These are phyloP conservation scores for Heliconius aoede DNA, from an alignment of 2,888 invertebrate species.

Conservation along the genomic window DNA sequence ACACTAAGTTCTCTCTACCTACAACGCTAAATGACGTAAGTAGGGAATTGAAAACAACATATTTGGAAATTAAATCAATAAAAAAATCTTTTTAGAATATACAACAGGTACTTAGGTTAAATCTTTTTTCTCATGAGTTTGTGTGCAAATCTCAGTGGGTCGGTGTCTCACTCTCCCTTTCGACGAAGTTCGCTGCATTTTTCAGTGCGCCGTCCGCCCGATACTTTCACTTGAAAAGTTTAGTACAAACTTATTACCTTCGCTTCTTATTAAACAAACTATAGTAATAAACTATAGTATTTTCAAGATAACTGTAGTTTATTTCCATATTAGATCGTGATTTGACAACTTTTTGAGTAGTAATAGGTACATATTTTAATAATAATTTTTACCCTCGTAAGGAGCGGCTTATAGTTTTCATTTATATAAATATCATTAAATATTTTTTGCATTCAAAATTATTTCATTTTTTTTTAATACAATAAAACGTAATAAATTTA, in stretches of 20 bases:
- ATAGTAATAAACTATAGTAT: conserved; percentile 3
- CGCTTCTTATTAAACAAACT: conserved; percentile 29
- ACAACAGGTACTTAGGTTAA: background rate
- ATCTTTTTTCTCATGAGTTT: conserved; percentile 36
- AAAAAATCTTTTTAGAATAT: background rate
- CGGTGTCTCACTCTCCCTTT: conserved; percentile 66
- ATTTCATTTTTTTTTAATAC: too few relatives aligned
- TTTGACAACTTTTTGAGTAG: background rate
- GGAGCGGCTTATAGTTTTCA: background rate
- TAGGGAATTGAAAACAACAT: too few relatives aligned
- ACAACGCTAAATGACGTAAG: too few relatives aligned
- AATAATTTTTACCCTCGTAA: background rate
- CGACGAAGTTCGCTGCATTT: conserved; percentile 74
- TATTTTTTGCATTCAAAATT: too few relatives aligned
- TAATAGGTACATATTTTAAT: background rate
- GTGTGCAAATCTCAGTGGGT: conserved; percentile 46
- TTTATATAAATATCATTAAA: too few relatives aligned
- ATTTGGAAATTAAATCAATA: background rate
- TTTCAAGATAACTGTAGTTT: background rate
- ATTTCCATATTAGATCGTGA: background rate
- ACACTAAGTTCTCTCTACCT: too few relatives aligned
- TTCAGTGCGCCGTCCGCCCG: conserved; percentile 64
- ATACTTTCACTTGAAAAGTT: conserved; percentile 72
- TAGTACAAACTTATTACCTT: conserved; percentile 54
- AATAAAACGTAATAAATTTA: too few relatives aligned